phyloP scores from a whole-genome alignment of 2,888 invertebrate genomes.

The Orthosia gracilis region DNA sequence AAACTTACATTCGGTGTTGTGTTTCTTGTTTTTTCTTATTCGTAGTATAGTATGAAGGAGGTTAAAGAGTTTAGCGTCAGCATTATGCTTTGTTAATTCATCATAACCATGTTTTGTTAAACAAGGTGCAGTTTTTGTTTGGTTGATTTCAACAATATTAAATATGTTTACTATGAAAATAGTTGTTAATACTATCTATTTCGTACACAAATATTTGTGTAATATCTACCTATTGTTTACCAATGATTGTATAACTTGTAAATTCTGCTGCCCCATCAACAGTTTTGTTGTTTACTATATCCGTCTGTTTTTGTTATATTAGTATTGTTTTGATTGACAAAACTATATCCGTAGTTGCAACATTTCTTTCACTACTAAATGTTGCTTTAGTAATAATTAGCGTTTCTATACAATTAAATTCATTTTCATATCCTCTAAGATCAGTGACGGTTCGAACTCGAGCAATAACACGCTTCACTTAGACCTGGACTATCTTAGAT shows the following conservation, averaged over 20 bases:
- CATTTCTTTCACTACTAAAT: neutral
- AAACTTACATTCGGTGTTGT: slow-evolving; percentile 25
- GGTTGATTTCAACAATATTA: neutral
- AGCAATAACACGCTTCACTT: slow-evolving; percentile 38
- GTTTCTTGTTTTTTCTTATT: slow-evolving; percentile 22
- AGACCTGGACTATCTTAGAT: slow-evolving; percentile 37
- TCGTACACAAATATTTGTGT: neutral
- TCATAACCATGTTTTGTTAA: neutral
- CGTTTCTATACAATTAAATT: neutral
- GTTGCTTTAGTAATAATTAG: neutral
- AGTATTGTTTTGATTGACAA: neutral
- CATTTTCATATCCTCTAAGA: slow-evolving; percentile 6
- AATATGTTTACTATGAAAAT: slow-evolving; percentile 15
- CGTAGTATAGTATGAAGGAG: neutral
- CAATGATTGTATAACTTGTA: neutral
- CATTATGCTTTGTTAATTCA: neutral
- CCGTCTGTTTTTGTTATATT: neutral
- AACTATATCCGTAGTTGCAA: neutral
- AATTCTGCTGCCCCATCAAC: slow-evolving; percentile 13
- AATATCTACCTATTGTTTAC: slow-evolving; percentile 21
- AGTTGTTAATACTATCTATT: neutral
- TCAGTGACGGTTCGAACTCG: slow-evolving; percentile 5
- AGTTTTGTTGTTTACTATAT: neutral
- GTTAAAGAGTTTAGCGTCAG: neutral
- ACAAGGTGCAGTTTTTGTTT: neutral